Evolutionary conservation across 2,888 invertebrate genomes (phyloP), one percentile per base, ranked within the genome.

Genomic region (Caenorhabditis becei): DNA sequence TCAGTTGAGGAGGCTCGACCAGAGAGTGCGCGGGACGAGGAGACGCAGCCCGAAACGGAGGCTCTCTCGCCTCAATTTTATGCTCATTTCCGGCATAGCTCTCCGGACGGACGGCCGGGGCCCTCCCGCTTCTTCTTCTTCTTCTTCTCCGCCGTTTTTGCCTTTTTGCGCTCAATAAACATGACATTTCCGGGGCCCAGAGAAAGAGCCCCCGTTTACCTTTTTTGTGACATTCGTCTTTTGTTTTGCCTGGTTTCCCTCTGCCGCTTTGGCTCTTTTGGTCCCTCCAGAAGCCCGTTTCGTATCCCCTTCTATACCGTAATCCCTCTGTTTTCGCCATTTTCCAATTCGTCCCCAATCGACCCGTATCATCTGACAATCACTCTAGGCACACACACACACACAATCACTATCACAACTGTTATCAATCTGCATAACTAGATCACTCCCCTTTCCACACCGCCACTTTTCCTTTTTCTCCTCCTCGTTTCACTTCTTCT

Each of bases 381-480:
- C 69, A 69, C 59, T 63, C 41, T 32, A 44, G 24, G 44, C 65
- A 65, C 65, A 74, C 49, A 72, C 63, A 51, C 72, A 70, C 51
- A 44, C 63, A 56, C 28, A 69, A n/a, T n/a, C n/a, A n/a, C n/a
- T n/a, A n/a, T n/a, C 62, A 56, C 54, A 26, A 44, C 32, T 44
- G 61, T 70, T 65, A 61, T 82, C 75, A 58, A 72, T 65, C 74
- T 70, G 56, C 67, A 70, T 79, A 65, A 78, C 71, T 54, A 65
- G 67, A 65, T 77, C 77, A 66, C 83, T 70, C 59, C 51, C 44
- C 62, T 47, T 47, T 70, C 56, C 37, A 26, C 63, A 44, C 70
- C 51, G 24, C 28, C 58, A 23, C 28, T 24, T 37, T 70, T 44
- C 69, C 62, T n/a, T 49, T 61, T 49, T 51, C 51, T 20, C 41